phyloP scores from a whole-genome alignment of 2,888 invertebrate species.

The Agrochola litura region DNA sequence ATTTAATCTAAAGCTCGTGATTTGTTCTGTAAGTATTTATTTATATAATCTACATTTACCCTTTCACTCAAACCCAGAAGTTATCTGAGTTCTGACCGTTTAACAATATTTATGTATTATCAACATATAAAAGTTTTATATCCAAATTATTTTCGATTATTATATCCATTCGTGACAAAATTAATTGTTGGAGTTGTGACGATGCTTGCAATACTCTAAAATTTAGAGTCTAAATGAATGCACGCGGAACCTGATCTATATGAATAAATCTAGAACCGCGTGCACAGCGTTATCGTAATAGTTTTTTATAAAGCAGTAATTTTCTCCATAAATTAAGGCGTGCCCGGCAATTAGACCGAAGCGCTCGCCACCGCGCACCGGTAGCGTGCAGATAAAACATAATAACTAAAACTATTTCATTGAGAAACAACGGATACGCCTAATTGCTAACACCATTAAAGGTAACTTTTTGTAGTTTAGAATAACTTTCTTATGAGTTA shows the following conservation, averaged over 20 bases:
- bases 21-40: slow-evolving; percentile 38
- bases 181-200: not conserved
- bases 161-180: not conserved
- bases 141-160: not conserved
- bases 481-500: slow-evolving; percentile 40
- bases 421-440: slow-evolving; percentile 78
- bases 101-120: not conserved
- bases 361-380: slow-evolving; percentile 65
- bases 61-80: slow-evolving; percentile 31
- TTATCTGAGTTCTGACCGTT: not conserved
- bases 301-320: slow-evolving; percentile 58
- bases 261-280: slow-evolving; percentile 19
- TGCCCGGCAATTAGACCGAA: slow-evolving; percentile 76
- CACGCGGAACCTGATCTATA: not conserved
- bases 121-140: not conserved
- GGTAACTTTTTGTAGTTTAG: slow-evolving; percentile 27
- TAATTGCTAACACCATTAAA: slow-evolving; percentile 72
- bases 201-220: not conserved
- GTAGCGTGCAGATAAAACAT: slow-evolving; percentile 78
- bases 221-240: not conserved
- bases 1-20: slow-evolving; percentile 45
- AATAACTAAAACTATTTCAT: slow-evolving; percentile 69
- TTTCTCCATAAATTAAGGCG: slow-evolving; percentile 74
- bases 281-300: slow-evolving; percentile 24
- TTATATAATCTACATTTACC: slow-evolving; percentile 33